Percentiles rank a stretch among this genome's conserved stretches.
These are phyloP conservation scores for Climacteris rufus DNA, from an alignment of 2,113 vertebrate genomes.

Conservation along the genomic window DNA sequence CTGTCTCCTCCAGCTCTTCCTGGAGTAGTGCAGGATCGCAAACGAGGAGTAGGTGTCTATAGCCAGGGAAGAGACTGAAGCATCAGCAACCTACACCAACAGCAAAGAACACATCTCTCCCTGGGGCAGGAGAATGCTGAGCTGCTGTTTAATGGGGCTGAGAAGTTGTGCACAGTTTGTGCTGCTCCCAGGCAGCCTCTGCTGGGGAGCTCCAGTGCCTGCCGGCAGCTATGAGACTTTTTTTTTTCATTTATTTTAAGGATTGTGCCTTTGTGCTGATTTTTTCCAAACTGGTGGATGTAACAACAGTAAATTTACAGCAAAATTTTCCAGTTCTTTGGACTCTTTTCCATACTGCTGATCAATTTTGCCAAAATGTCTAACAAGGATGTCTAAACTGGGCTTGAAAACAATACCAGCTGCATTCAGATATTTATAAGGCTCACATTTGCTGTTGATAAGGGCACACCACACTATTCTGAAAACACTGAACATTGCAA, in stretches of 20 bases:
- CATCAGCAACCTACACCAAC: background rate
- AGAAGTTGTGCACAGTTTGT: background rate
- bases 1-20: slow-evolving; percentile 69
- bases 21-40: slow-evolving; percentile 12
- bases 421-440: background rate
- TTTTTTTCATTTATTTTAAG: slow-evolving; percentile 40
- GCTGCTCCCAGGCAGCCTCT: slow-evolving; percentile 11
- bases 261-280: background rate
- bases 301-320: slow-evolving; percentile 30
- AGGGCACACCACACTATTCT: background rate
- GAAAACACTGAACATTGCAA: background rate
- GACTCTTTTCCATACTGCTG: slow-evolving; percentile 33
- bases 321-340: slow-evolving; percentile 18
- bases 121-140: rapidly evolving
- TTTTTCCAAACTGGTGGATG: slow-evolving; percentile 3
- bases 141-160: background rate
- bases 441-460: background rate
- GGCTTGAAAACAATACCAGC: background rate
- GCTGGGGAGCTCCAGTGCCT: slow-evolving; percentile 6
- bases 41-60: background rate
- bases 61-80: slow-evolving; percentile 8
- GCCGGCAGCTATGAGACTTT: background rate
- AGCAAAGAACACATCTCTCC: background rate
- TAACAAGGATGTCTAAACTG: background rate
- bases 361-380: background rate